Evolutionary conservation across 2,888 invertebrate species (phyloP).

Genomic region (Temnothorax unifasciatus): DNA sequence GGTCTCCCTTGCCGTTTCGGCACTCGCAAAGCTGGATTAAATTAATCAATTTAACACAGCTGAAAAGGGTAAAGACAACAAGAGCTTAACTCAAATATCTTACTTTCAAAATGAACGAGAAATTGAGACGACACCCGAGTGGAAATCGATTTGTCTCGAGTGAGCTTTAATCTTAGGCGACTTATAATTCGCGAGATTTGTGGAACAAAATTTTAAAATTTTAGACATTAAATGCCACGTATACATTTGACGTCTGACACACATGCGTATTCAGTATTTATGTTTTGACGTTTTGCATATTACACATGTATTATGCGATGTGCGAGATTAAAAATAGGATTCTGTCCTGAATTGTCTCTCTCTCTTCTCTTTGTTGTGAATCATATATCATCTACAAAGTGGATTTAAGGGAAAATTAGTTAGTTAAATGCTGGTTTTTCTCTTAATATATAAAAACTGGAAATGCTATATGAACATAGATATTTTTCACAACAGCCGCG

Average conservation of each 20-base stretch:
- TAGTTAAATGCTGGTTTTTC: background rate
- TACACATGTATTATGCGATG: background rate
- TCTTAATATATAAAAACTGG: conserved; percentile 11
- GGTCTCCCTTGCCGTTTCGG: background rate
- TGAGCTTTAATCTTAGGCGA: background rate
- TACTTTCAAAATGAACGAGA: conserved; percentile 19
- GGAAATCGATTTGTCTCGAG: background rate
- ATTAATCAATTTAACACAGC: conserved; percentile 18
- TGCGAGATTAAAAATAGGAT: background rate
- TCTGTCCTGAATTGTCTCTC: conserved; percentile 1
- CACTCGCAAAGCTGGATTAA: conserved; percentile 18
- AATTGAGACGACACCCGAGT: background rate
- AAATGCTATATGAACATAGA: background rate
- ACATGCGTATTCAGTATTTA: background rate
- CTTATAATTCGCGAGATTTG: background rate
- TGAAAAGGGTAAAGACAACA: background rate
- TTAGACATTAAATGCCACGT: background rate
- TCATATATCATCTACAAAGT: background rate
- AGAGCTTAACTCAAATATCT: conserved; percentile 6
- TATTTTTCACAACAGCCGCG: background rate
- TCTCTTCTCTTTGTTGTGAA: background rate
- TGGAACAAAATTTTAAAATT: background rate
- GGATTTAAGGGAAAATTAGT: conserved; percentile 20
- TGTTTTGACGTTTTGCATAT: background rate
- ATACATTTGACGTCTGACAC: too few species aligned